phyloP scores from a whole-genome alignment of 2,797 vertebrate species.

The Urocyon cinereoargenteus region DNA sequence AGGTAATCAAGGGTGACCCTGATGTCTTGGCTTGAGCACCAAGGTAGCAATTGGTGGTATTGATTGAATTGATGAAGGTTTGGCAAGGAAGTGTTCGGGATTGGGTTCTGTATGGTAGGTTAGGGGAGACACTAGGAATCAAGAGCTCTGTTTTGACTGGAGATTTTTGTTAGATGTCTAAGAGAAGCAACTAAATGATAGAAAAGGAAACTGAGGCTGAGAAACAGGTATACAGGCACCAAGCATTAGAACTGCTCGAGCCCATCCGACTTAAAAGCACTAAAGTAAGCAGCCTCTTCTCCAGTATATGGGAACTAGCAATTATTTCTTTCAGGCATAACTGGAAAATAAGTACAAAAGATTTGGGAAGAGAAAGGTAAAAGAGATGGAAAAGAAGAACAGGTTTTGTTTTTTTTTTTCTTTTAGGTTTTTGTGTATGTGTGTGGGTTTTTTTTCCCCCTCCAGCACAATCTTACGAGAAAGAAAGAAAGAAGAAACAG shows the following conservation, averaged over 20 bases:
- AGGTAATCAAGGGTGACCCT: not conserved
- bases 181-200: not conserved
- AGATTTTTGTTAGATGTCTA: not conserved
- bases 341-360: not conserved
- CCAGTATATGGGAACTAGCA: not conserved
- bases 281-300: not conserved
- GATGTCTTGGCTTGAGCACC: not conserved
- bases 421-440: not conserved
- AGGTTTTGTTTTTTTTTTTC: not conserved
- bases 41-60: not conserved
- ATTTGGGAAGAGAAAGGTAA: not conserved
- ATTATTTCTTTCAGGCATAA: not conserved
- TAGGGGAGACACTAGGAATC: not conserved
- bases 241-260: not conserved
- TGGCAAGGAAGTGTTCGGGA: not conserved
- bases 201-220: constrained; percentile 9
- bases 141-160: not conserved
- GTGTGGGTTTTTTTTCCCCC: not conserved
- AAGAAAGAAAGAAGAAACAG: not conserved
- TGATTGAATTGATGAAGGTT: not conserved
- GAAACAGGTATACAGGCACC: not conserved
- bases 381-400: not conserved
- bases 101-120: not conserved
- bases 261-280: not conserved
- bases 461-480: not conserved